phyloP scores from a whole-genome alignment of 2,888 invertebrate genomes.

The Drosophila subsilvestris region DNA sequence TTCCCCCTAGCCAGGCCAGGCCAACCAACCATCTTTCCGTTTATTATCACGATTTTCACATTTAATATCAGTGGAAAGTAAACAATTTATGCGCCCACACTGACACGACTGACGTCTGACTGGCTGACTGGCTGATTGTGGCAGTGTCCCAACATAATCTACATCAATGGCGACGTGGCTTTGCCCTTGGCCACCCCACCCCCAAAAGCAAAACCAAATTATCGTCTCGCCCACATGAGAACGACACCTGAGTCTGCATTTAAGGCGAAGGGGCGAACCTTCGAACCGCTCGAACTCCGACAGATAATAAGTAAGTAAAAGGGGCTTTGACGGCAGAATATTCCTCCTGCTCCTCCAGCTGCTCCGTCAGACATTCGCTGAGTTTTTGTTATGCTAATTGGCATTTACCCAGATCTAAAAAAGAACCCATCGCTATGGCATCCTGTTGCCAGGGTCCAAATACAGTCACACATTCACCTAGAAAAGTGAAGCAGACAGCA shows the following conservation, averaged over 20 bases:
- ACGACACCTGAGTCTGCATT: slow-evolving; percentile 77
- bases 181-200: not conserved
- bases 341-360: not conserved
- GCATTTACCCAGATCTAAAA: slow-evolving; percentile 59
- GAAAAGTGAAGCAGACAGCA: slow-evolving; percentile 44
- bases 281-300: slow-evolving; percentile 20
- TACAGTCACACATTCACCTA: slow-evolving; percentile 30
- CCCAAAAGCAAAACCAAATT: slow-evolving; percentile 35
- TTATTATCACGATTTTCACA: slow-evolving; percentile 67
- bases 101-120: slow-evolving; percentile 50
- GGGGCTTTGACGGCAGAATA: slow-evolving; percentile 15
- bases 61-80: slow-evolving; percentile 65
- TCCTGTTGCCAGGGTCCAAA: slow-evolving; percentile 12
- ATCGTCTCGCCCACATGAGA: slow-evolving; percentile 62
- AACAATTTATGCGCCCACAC: slow-evolving; percentile 73
- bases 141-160: slow-evolving; percentile 64
- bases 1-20: slow-evolving; percentile 3
- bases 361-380: slow-evolving; percentile 23
- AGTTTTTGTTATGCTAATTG: slow-evolving; percentile 77
- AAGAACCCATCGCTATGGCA: slow-evolving; percentile 18
- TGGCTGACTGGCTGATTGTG: slow-evolving; percentile 68
- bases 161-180: slow-evolving; percentile 55
- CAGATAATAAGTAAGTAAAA: slow-evolving; percentile 34
- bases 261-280: slow-evolving; percentile 37
- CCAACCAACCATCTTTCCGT: slow-evolving; percentile 15